Conservation (phyloP, 1,140 invertebrate species). For the Apis florea region DNA sequence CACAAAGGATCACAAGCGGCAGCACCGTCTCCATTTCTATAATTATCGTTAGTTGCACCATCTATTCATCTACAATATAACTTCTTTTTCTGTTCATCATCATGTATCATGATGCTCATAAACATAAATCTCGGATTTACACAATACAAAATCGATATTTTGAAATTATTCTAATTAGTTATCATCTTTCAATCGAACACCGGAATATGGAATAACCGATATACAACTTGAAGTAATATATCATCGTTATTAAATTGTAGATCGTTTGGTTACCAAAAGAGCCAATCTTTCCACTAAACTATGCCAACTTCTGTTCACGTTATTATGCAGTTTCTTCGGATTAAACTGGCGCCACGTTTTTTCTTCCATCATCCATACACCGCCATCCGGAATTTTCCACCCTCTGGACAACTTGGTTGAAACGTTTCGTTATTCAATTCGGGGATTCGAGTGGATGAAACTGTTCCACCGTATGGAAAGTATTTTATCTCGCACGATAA, state of each 20-base stretch:
- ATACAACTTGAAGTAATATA: not conserved
- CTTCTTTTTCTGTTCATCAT: too few species aligned
- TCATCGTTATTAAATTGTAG: not conserved
- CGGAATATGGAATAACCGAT: not conserved
- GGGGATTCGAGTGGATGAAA: constrained; percentile 20
- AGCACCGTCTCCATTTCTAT: too few species aligned
- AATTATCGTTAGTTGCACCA: too few species aligned
- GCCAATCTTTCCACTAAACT: constrained; percentile 57
- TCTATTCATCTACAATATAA: too few species aligned
- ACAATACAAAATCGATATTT: too few species aligned
- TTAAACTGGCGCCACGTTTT: constrained; percentile 14
- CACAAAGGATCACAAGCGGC: too few species aligned
- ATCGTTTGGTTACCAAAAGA: not conserved
- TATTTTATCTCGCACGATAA: constrained; percentile 7
- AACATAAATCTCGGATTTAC: not conserved
- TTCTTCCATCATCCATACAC: not conserved
- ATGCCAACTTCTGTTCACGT: constrained; percentile 42
- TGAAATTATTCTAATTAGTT: too few species aligned
- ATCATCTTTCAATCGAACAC: not conserved
- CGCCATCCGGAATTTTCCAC: not conserved
- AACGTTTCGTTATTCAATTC: constrained; percentile 26
- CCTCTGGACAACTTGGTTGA: not conserved
- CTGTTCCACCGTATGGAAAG: not conserved
- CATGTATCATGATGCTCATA: too few species aligned
- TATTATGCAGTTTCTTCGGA: constrained; percentile 53